These are phyloP conservation scores for Tenebrio molitor DNA, from an alignment of 1,140 invertebrate species.

Conservation along the genomic window DNA sequence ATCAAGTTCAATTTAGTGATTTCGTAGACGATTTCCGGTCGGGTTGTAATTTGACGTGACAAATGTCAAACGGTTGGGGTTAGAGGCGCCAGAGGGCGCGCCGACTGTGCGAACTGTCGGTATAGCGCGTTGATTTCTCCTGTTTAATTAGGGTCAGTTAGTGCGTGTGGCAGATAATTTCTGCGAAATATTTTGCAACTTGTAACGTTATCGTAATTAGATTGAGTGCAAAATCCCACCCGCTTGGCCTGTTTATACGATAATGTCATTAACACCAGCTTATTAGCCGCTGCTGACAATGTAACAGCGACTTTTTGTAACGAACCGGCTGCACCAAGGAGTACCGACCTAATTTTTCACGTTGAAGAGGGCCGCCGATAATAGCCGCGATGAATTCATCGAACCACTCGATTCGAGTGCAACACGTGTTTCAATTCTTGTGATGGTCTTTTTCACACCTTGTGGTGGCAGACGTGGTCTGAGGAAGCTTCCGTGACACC, in stretches of 20 bases:
- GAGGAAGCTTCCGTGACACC: not conserved
- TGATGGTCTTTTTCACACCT: constrained; percentile 7
- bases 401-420: not conserved
- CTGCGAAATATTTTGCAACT: not conserved
- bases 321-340: not conserved
- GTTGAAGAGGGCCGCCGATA: not conserved
- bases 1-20: not conserved
- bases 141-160: not conserved
- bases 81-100: too few relatives aligned
- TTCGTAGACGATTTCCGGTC: not conserved
- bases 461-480: not conserved
- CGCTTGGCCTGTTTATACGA: not conserved
- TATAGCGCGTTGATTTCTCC: not conserved
- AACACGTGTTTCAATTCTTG: constrained; percentile 7
- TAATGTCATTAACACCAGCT: not conserved
- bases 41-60: not conserved
- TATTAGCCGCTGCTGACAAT: not conserved
- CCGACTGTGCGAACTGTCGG: too few relatives aligned
- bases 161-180: not conserved
- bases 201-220: not conserved
- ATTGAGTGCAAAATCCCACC: not conserved
- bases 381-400: not conserved
- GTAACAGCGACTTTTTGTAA: not conserved
- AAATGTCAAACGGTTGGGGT: too few relatives aligned
- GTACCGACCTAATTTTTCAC: constrained; percentile 2